Evolutionary conservation across 92 coral and sea anemone genomes (phyloP).

Genomic region (Parazoanthus darwini): DNA sequence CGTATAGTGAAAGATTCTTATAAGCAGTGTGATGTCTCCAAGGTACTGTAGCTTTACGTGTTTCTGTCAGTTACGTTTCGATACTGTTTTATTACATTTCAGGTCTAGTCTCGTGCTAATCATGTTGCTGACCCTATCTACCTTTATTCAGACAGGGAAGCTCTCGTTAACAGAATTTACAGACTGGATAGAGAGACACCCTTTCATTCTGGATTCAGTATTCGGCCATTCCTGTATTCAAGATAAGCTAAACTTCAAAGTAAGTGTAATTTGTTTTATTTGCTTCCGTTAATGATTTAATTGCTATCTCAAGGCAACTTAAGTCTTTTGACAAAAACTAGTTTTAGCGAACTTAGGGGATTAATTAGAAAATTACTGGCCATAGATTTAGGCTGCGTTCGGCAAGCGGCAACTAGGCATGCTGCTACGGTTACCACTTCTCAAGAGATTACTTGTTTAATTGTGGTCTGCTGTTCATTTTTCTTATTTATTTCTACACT

Average conservation of each 20-base stretch:
- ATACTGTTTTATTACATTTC: background rate
- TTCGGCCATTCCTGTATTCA: constrained; percentile 86
- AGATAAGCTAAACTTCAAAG: constrained; percentile 74
- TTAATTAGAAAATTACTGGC: too few relatives aligned
- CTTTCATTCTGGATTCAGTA: constrained; percentile 90
- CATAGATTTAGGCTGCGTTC: too few relatives aligned
- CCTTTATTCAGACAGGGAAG: constrained; percentile 74
- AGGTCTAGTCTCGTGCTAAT: background rate
- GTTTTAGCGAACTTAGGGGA: too few relatives aligned
- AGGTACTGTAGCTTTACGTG: background rate
- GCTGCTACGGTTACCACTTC: too few relatives aligned
- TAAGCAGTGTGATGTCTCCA: constrained; percentile 56
- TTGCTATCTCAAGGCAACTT: too few relatives aligned
- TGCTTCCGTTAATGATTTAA: too few relatives aligned
- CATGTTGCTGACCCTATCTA: background rate
- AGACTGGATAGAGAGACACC: constrained; percentile 92
- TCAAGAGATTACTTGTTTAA: too few relatives aligned
- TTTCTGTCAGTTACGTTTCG: too few relatives aligned
- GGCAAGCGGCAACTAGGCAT: too few relatives aligned
- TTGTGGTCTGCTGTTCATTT: too few relatives aligned
- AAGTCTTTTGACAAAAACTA: background rate
- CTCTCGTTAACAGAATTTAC: constrained; percentile 82
- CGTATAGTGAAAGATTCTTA: constrained; percentile 63
- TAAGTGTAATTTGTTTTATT: background rate
- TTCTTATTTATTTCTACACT: too few relatives aligned